Evolutionary conservation across 2,113 vertebrate genomes (phyloP).

Genomic region (Channa argus): DNA sequence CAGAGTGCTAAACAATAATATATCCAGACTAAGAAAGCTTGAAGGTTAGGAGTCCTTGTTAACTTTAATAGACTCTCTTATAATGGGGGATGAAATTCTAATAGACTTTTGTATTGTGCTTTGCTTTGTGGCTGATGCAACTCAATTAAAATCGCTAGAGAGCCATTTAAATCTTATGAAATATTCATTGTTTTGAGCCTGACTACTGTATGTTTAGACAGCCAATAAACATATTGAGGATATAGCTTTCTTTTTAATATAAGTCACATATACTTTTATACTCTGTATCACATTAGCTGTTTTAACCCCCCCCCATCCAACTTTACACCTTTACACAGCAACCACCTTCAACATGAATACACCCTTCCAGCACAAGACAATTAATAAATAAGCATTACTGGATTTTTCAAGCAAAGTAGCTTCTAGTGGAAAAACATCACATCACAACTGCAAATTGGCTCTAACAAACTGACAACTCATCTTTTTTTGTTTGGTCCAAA

Average conservation of each 20-base stretch:
- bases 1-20: constrained; percentile 44
- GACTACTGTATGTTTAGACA: constrained; percentile 36
- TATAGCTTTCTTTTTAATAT: constrained; percentile 36
- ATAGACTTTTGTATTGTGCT: constrained; percentile 47
- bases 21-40: constrained; percentile 44
- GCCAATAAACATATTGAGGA: constrained; percentile 26
- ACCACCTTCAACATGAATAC: not conserved
- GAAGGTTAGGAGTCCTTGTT: constrained; percentile 74
- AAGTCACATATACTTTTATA: not conserved
- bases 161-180: constrained; percentile 68
- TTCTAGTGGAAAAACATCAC: constrained; percentile 12
- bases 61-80: constrained; percentile 67
- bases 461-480: not conserved
- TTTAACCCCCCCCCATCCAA: not conserved
- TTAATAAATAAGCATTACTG: not conserved
- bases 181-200: constrained; percentile 59
- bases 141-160: constrained; percentile 61
- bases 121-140: constrained; percentile 53
- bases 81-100: constrained; percentile 49
- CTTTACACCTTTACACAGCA: too few relatives aligned
- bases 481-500: not conserved
- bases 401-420: constrained; percentile 8
- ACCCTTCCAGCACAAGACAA: not conserved
- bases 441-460: constrained; percentile 16
- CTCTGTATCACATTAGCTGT: not conserved